These are phyloP conservation scores for Drosophila anomalata DNA, from an alignment of 2,888 invertebrate species.

Conservation along the genomic window DNA sequence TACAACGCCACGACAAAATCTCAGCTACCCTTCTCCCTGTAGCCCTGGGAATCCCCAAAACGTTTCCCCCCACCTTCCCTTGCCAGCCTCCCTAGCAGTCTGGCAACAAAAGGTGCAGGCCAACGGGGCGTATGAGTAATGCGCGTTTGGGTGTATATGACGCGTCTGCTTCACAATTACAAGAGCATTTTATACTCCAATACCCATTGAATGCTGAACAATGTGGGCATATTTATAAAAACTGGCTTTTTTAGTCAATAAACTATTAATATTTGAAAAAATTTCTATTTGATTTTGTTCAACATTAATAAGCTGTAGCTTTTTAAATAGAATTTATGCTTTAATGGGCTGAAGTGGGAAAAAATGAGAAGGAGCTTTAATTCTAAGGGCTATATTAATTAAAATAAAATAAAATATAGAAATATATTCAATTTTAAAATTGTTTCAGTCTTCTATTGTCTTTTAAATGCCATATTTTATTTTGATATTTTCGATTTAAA, in stretches of 20 bases:
- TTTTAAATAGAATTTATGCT: neutral
- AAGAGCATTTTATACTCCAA: conserved; percentile 32
- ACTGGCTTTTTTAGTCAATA: neutral
- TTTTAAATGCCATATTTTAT: neutral
- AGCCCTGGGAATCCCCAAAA: neutral
- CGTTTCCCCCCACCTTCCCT: neutral
- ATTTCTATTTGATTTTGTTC: neutral
- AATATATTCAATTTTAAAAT: too few relatives aligned
- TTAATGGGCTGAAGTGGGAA: neutral
- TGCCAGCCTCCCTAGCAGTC: neutral
- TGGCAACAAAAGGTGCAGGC: conserved; percentile 35
- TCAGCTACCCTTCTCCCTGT: conserved; percentile 26
- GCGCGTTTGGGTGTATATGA: conserved; percentile 26
- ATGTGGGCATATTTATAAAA: neutral
- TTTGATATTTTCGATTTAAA: neutral
- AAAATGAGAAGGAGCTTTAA: too few relatives aligned
- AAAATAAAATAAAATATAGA: too few relatives aligned
- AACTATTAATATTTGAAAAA: neutral
- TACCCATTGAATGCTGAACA: conserved; percentile 13
- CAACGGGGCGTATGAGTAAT: conserved; percentile 42
- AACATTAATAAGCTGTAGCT: neutral
- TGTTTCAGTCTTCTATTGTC: too few relatives aligned
- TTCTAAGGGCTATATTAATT: too few relatives aligned
- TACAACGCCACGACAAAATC: conserved; percentile 49
- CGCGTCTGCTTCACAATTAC: conserved; percentile 36